A percentile compares a stretch with the other conserved stretches of the same genome.
These are phyloP conservation scores for Vicugna pacos DNA, from an alignment of 2,113 vertebrate genomes.

Conservation along the genomic window DNA sequence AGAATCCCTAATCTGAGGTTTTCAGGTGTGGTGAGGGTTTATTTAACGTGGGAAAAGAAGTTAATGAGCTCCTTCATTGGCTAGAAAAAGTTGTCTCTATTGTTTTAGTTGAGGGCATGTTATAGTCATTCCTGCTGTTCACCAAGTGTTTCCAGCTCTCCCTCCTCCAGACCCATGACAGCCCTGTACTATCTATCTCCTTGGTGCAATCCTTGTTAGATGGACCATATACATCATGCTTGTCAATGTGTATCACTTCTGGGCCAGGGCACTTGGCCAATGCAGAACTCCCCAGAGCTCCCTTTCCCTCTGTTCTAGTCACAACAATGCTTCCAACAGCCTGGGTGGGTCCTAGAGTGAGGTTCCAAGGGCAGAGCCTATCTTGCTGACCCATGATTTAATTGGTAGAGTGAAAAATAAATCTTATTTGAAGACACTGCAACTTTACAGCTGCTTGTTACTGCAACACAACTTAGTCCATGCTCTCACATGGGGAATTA, in stretches of 20 bases:
- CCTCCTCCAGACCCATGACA: background rate
- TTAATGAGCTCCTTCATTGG: background rate
- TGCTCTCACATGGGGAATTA: background rate
- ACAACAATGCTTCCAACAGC: background rate
- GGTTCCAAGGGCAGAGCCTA: fast-evolving
- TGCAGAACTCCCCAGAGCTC: background rate
- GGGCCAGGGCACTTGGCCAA: background rate
- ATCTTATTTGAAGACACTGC: background rate
- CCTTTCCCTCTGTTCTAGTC: background rate
- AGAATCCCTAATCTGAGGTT: background rate
- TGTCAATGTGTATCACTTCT: background rate
- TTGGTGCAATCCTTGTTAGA: background rate
- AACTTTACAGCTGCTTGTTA: background rate
- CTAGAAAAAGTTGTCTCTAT: background rate
- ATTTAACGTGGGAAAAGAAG: background rate
- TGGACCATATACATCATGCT: fast-evolving
- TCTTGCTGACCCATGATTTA: background rate
- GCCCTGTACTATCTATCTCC: background rate
- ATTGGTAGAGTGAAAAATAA: background rate
- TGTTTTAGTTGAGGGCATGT: background rate
- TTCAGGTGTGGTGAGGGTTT: background rate
- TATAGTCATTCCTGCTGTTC: background rate
- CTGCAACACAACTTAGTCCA: background rate
- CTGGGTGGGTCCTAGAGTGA: background rate
- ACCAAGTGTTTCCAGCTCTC: background rate